A percentile compares a stretch with the other conserved stretches of the same genome.
Conservation (phyloP, 1,140 invertebrate species). For the Caerostris darwini region DNA sequence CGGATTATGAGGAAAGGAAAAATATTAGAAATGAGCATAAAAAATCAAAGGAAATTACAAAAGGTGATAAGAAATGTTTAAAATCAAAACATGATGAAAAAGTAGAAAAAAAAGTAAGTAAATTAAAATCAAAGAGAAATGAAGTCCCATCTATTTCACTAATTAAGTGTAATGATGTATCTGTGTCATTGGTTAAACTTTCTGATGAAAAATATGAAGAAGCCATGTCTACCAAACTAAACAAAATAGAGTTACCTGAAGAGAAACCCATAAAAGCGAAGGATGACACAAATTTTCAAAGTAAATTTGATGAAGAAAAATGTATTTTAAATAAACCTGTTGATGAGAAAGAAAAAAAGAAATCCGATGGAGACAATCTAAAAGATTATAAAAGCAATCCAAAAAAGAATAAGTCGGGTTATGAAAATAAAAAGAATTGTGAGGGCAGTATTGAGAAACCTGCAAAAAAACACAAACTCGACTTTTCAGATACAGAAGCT, state of each 20-base stretch:
- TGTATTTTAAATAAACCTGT: background rate
- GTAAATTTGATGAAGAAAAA: background rate
- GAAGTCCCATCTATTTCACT: too few relatives aligned
- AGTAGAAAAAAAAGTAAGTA: background rate
- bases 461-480: slow-evolving; percentile 48
- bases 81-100: slow-evolving; percentile 19
- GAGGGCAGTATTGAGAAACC: slow-evolving; percentile 6
- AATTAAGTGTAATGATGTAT: background rate
- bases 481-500: background rate
- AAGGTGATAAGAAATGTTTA: slow-evolving; percentile 1
- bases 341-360: background rate
- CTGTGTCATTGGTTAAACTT: slow-evolving; percentile 29
- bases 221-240: slow-evolving; percentile 23
- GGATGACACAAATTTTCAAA: background rate
- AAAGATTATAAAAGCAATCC: background rate
- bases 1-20: background rate
- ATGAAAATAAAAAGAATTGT: background rate
- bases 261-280: slow-evolving; percentile 26
- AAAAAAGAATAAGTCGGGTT: background rate
- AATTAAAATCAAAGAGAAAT: background rate
- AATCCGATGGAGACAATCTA: background rate
- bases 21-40: slow-evolving; percentile 1
- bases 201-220: slow-evolving; percentile 34
- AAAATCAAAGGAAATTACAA: background rate
- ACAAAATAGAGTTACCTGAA: background rate